A percentile compares a stretch with the other conserved stretches of the same genome.
Conservation (phyloP, 2,113 vertebrate species). For the Azemiops feae region DNA sequence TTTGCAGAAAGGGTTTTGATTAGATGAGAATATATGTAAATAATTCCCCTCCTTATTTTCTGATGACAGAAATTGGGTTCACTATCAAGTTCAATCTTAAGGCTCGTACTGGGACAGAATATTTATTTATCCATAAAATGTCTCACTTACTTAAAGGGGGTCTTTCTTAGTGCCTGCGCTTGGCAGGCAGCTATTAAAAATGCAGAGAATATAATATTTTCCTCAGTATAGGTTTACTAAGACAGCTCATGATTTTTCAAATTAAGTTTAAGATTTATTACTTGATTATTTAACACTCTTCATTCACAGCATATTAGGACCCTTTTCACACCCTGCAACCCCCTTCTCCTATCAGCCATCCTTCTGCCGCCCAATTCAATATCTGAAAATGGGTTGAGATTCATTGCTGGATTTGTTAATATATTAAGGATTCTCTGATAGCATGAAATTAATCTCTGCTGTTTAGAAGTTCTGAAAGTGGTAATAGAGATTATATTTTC, state of each 20-base stretch:
- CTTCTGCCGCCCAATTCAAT: background rate
- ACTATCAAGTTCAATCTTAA: background rate
- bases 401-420: background rate
- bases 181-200: background rate
- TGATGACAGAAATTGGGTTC: background rate
- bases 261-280: background rate
- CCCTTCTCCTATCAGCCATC: background rate
- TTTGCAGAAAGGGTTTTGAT: background rate
- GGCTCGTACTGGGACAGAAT: background rate
- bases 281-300: background rate
- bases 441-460: background rate
- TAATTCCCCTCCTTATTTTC: background rate
- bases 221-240: background rate
- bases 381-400: too few relatives aligned
- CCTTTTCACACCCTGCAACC: too few relatives aligned
- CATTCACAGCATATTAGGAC: background rate
- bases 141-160: background rate
- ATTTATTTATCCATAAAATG: background rate
- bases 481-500: background rate
- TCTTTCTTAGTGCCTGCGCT: background rate
- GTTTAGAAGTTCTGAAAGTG: slow-evolving; percentile 1
- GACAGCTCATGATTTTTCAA: background rate
- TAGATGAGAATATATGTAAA: background rate
- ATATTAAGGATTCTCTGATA: background rate
- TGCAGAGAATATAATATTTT: background rate